These are phyloP conservation scores for Coptotermes formosanus DNA, from an alignment of 1,140 invertebrate genomes.

Conservation along the genomic window DNA sequence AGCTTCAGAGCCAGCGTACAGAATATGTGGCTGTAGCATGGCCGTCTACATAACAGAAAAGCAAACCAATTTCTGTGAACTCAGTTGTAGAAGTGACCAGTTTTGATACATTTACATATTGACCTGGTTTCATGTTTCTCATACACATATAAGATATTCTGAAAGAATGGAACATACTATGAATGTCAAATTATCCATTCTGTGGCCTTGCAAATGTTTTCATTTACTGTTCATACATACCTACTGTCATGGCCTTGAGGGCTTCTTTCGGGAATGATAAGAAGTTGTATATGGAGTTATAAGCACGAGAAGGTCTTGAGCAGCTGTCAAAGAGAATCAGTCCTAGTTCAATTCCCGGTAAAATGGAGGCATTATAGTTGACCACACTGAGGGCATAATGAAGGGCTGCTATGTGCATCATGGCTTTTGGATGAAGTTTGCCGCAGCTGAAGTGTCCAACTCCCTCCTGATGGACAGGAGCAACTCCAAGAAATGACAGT, in stretches of 20 bases:
- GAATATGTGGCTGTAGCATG: too few species aligned
- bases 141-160: too few species aligned
- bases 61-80: too few species aligned
- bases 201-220: too few species aligned
- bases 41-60: too few species aligned
- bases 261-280: background rate
- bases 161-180: too few species aligned
- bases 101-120: too few species aligned
- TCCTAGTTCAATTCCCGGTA: constrained; percentile 7
- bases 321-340: background rate
- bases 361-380: background rate
- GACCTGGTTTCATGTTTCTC: too few species aligned
- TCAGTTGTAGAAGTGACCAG: too few species aligned
- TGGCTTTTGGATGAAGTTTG: background rate
- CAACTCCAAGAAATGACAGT: constrained; percentile 4
- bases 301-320: background rate
- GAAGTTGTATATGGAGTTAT: background rate
- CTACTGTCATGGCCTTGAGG: background rate
- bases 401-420: background rate
- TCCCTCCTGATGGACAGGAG: background rate
- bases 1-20: too few species aligned
- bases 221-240: background rate
- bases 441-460: background rate
- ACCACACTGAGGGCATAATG: constrained; percentile 10
- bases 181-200: too few species aligned